Evolutionary conservation across 2,888 invertebrate genomes (phyloP).

Genomic region (Pammene aurita): DNA sequence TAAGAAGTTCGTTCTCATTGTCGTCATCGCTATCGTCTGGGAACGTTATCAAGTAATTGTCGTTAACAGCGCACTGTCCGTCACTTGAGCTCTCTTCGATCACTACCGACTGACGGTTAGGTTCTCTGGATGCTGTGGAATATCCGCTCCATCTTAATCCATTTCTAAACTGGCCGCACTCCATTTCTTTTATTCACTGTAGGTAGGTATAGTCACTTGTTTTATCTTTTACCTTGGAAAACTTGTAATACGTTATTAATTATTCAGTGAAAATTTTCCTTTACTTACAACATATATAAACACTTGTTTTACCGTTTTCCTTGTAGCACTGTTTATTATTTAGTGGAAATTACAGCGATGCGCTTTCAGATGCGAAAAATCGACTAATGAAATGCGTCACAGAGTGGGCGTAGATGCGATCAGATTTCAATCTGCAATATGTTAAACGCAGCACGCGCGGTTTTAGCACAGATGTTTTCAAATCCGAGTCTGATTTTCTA

Average conservation of each 20-base stretch:
- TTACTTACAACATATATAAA: slow-evolving; percentile 45
- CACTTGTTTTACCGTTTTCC: slow-evolving; percentile 43
- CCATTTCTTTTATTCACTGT: slow-evolving; percentile 60
- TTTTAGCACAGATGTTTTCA: slow-evolving; percentile 30
- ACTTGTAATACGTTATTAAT: too few species aligned
- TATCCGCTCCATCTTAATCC: slow-evolving; percentile 67
- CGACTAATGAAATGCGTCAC: slow-evolving; percentile 55
- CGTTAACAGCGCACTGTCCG: slow-evolving; percentile 54
- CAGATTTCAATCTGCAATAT: slow-evolving; percentile 67
- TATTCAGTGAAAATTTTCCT: slow-evolving; percentile 49
- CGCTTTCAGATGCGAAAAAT: slow-evolving; percentile 44
- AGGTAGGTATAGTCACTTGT: slow-evolving; percentile 48
- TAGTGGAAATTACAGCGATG: slow-evolving; percentile 48
- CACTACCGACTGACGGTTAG: slow-evolving; percentile 55
- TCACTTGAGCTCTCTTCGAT: slow-evolving; percentile 58
- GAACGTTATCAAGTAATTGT: slow-evolving; percentile 68
- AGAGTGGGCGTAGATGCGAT: slow-evolving; percentile 70
- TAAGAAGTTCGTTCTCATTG: slow-evolving; percentile 56
- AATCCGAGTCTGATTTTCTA: background rate
- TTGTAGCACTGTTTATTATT: slow-evolving; percentile 53
- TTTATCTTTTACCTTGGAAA: slow-evolving; percentile 33
- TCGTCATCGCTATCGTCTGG: slow-evolving; percentile 63
- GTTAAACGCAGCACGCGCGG: slow-evolving; percentile 49
- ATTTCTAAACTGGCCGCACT: slow-evolving; percentile 64
- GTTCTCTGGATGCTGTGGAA: slow-evolving; percentile 54